Evolutionary conservation across 2,797 vertebrate genomes (phyloP).

Genomic region (Tolypeutes matacus): DNA sequence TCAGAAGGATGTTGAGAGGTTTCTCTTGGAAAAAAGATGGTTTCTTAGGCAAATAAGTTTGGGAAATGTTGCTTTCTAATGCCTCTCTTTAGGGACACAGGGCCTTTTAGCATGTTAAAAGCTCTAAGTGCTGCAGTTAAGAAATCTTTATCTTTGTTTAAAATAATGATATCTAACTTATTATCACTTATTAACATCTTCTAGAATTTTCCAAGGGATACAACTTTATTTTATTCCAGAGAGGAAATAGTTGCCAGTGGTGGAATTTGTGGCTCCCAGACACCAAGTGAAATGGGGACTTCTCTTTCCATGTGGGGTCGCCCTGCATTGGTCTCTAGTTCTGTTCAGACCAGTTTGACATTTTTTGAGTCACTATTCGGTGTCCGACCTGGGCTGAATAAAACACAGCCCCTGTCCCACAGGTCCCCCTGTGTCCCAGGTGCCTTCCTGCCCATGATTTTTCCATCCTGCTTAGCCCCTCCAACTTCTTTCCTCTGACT

Average conservation of each 20-base stretch:
- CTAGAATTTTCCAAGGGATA: neutral
- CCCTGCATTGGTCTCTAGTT: neutral
- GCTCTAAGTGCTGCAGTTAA: neutral
- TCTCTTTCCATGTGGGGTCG: neutral
- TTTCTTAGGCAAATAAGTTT: neutral
- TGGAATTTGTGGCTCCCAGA: neutral
- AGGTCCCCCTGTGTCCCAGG: neutral
- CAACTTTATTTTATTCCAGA: neutral
- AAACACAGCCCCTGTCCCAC: neutral
- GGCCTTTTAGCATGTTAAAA: neutral
- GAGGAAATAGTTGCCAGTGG: neutral
- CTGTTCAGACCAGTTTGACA: neutral
- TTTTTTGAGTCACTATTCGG: neutral
- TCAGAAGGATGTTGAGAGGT: neutral
- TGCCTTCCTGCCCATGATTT: neutral
- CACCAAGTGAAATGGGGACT: neutral
- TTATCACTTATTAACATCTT: neutral
- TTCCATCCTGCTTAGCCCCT: neutral
- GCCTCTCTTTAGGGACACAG: neutral
- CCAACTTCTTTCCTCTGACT: neutral
- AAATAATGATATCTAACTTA: neutral
- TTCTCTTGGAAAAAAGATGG: neutral
- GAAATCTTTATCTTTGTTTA: slow-evolving; percentile 10
- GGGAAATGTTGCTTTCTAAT: neutral
- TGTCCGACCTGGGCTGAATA: neutral